Percentiles rank a stretch among this genome's conserved stretches.
phyloP scores from a whole-genome alignment of 2,888 invertebrate species.

The Caenorhabditis wallacei region DNA sequence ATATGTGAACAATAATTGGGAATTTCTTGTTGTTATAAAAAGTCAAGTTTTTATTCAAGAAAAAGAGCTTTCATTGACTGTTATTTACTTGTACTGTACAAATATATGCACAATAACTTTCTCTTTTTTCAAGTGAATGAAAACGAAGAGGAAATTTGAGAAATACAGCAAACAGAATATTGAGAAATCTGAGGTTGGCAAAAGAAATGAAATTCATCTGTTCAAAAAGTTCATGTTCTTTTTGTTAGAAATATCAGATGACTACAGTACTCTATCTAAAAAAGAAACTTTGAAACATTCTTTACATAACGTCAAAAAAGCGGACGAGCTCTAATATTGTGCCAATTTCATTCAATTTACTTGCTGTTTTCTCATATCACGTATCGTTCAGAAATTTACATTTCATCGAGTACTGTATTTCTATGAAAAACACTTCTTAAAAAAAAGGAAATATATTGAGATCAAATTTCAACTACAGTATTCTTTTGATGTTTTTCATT shows the following conservation, averaged over 20 bases:
- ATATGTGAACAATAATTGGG: conserved; percentile 14
- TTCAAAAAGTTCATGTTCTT: background rate
- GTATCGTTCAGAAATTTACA: too few species aligned
- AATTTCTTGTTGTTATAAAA: conserved; percentile 9
- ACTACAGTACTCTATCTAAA: too few species aligned
- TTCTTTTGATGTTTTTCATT: conserved; percentile 5
- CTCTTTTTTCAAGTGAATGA: conserved; percentile 1
- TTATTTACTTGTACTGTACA: conserved; percentile 38
- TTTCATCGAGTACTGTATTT: too few species aligned
- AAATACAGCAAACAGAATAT: conserved; percentile 34
- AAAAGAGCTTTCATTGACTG: background rate
- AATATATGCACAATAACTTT: conserved; percentile 36
- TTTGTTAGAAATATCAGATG: too few species aligned
- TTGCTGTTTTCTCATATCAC: too few species aligned
- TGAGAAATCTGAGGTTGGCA: conserved; percentile 29
- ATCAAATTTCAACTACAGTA: conserved; percentile 1
- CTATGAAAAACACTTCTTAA: too few species aligned
- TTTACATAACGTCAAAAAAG: too few species aligned
- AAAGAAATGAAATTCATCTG: conserved; percentile 9
- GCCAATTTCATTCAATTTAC: too few species aligned
- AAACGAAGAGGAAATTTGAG: conserved; percentile 28
- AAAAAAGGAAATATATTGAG: background rate
- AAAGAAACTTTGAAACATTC: too few species aligned
- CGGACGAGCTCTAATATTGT: too few species aligned
- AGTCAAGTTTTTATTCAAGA: conserved; percentile 5